phyloP scores from a whole-genome alignment of 2,113 vertebrate genomes.

The Gadus chalcogrammus region DNA sequence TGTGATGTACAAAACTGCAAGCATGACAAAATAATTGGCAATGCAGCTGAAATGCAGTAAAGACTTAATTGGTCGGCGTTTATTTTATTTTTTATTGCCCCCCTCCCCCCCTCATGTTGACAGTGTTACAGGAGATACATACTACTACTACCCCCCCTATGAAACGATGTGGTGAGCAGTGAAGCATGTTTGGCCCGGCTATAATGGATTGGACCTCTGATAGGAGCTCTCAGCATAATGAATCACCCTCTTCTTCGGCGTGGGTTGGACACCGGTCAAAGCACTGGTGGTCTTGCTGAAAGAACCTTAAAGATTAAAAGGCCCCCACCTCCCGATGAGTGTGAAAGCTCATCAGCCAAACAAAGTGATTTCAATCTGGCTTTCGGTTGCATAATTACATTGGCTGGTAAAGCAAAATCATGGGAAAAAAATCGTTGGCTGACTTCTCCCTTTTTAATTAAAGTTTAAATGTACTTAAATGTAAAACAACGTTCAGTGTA shows the following conservation, averaged over 20 bases:
- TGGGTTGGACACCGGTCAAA: constrained; percentile 29
- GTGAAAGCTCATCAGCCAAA: background rate
- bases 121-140: constrained; percentile 15
- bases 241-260: constrained; percentile 32
- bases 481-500: no score
- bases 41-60: constrained; percentile 35
- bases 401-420: constrained; percentile 25
- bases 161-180: background rate
- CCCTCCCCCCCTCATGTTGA: constrained; percentile 1
- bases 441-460: no score
- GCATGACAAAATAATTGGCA: constrained; percentile 40
- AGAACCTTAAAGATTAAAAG: constrained; percentile 34
- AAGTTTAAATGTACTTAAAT: no score
- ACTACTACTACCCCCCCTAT: background rate
- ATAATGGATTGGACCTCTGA: background rate
- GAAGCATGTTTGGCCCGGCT: background rate
- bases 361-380: background rate
- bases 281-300: constrained; percentile 19
- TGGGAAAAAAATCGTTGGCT: constrained; percentile 42
- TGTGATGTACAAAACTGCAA: constrained; percentile 42
- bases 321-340: constrained; percentile 8
- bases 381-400: constrained; percentile 34
- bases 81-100: background rate
- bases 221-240: constrained; percentile 26
- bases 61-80: constrained; percentile 40